Conservation (phyloP, 1,140 invertebrate species). For the Diabrotica virgifera region DNA sequence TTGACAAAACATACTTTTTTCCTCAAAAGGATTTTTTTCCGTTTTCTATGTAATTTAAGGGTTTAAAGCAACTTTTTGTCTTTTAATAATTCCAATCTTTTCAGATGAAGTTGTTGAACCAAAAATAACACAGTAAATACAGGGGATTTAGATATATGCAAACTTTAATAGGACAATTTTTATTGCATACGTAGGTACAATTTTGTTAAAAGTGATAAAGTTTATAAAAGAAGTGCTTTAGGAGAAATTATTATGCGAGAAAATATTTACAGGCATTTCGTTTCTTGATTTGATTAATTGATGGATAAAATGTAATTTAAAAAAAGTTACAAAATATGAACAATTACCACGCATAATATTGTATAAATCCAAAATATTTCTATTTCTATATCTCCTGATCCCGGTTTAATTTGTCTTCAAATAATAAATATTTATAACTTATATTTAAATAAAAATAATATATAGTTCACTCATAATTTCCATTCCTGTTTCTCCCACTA, state of each 20-base stretch:
- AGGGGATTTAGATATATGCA: slow-evolving; percentile 21
- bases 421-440: too few relatives aligned
- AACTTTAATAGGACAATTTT: slow-evolving; percentile 18
- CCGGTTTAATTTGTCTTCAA: too few relatives aligned
- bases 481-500: too few relatives aligned
- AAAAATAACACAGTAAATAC: slow-evolving; percentile 21
- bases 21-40: background rate
- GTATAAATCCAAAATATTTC: too few relatives aligned
- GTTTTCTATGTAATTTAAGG: slow-evolving; percentile 8
- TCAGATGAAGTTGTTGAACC: slow-evolving; percentile 14
- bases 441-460: too few relatives aligned
- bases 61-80: slow-evolving; percentile 5
- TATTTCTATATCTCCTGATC: too few relatives aligned
- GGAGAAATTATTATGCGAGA: background rate
- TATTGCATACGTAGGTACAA: slow-evolving; percentile 19
- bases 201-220: slow-evolving; percentile 19
- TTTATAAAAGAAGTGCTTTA: slow-evolving; percentile 13
- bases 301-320: too few relatives aligned
- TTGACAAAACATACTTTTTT: slow-evolving; percentile 12
- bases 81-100: slow-evolving; percentile 1
- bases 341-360: too few relatives aligned
- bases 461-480: too few relatives aligned
- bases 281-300: too few relatives aligned
- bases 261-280: too few relatives aligned
- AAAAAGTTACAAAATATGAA: too few relatives aligned